Evolutionary conservation across 2,797 vertebrate genomes (phyloP), one percentile per base, ranked within the genome.

Genomic region (Melanotaenia pygmaea): DNA sequence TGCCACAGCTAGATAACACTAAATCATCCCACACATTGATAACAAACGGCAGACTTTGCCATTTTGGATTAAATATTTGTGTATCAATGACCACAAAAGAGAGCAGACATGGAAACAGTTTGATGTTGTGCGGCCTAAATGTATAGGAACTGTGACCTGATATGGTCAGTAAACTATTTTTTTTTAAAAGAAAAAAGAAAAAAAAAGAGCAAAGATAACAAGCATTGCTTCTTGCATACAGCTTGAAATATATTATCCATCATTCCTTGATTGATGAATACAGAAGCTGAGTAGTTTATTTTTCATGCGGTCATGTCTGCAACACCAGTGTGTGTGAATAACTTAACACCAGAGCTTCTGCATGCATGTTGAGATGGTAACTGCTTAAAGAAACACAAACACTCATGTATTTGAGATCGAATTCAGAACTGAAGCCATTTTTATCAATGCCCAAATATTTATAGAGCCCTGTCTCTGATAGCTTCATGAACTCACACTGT

Each of bases 401-500:
- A 67, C 61, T 80, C 63, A 2, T 80, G 30, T 86, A 69, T 76
- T 87, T 80, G 86, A 61, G 84, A 80, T 87, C 84, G 80, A 82
- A 86, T 87, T 88, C 77, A 80, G 79, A 87, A 89, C 86, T 74
- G 78, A 80, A 65, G 75, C 83, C 88, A 89, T 86, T 89, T 91
- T 88, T 90, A 88, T 87, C 67, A 74, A 82, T 78, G 81, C 88
- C 79, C 70, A 93, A 93, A 94, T 92, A 93, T 93, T 94, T 94
- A 91, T 53, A 82, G 81, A 82, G 80, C 77, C 35, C 71, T 56
- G 77, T 86, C 85, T 86, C 85, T 38, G 24, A 73, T 78, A 86
- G 77, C 85, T 81, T 86, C 64, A 71, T 58, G 83, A 71, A 81
- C 82, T 88, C 80, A 81, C 86, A 84, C 77, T 84, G 84, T 85